Evolutionary conservation across 2,888 invertebrate genomes (phyloP).

Genomic region (Dasysyrphus tricinctus): DNA sequence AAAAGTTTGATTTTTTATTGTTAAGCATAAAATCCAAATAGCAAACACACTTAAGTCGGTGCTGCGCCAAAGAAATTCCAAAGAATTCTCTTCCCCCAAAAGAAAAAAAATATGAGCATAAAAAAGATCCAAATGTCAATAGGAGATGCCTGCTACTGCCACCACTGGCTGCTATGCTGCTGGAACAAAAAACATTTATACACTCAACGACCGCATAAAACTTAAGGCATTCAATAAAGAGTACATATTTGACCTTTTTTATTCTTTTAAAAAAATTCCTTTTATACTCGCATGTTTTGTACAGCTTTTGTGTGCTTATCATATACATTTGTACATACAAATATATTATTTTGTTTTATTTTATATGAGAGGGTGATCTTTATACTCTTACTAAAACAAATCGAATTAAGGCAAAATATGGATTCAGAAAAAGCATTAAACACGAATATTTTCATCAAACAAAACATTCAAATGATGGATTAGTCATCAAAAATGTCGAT

Average conservation of each 20-base stretch:
- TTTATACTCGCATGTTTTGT: conserved; percentile 16
- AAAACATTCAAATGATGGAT: background rate
- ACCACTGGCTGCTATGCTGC: background rate
- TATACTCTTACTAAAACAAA: background rate
- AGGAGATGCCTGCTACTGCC: conserved; percentile 39
- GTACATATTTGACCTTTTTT: conserved; percentile 67
- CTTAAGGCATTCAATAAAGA: conserved; percentile 75
- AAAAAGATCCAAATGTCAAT: conserved; percentile 68
- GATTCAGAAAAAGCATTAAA: background rate
- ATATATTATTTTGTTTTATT: background rate
- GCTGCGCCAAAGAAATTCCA: conserved; percentile 62
- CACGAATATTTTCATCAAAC: background rate
- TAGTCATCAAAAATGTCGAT: background rate
- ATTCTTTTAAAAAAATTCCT: conserved; percentile 67
- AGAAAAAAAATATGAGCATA: background rate
- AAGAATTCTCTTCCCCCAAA: background rate
- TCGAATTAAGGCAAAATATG: background rate
- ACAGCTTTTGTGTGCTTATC: conserved; percentile 11
- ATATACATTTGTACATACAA: background rate
- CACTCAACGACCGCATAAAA: conserved; percentile 75
- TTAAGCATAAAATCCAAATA: conserved; percentile 83
- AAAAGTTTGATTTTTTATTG: conserved; percentile 83
- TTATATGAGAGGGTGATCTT: background rate
- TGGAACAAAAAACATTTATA: conserved; percentile 69
- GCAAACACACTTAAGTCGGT: conserved; percentile 83